Base-by-base conservation (phyloP, 1,140 invertebrate species). In the Brachionus asplanchnoidis region DNA sequence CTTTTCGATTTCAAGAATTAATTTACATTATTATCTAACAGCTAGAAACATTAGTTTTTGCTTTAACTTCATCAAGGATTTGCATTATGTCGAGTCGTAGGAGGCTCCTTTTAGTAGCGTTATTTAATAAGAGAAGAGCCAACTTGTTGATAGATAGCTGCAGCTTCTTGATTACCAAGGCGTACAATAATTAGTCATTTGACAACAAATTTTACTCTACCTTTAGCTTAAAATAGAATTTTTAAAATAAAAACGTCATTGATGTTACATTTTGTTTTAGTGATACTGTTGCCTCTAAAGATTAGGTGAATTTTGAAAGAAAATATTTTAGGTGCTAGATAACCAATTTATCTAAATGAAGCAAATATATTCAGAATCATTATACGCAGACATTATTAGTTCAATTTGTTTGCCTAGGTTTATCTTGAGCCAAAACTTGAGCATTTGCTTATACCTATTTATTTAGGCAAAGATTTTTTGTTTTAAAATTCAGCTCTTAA, bases 11-110 rank as follows among this genome's bases (percentile, higher is more conserved):
- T 60, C 53, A 60, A 60, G 53, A 60, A 60, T 60, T 60, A 60
- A 60, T 60, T 60, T 60, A 60, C 53, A 60, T 60, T 60, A 26
- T 60, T 60, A 60, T 60, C 53, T 26, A 60, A 60, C 17, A 60
- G 53, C 17, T 20, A 60, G 53, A 60, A 60, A 20, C 20, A 60
- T 60, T 60, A 60, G 53, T 60, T 60, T 60, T 60, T 20, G 17
- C 5, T 60, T 60, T 60, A 20, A 26, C 20, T 20, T 60, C 4
- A 68, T 68, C 68, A 73, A 73, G 68, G 68, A 44, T 42, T 73
- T 17, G 28, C 68, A 73, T 73, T 73, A 73, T 73, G 68, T 73
- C 36, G 2, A 73, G 32, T 73, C 68, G 68, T 73, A 73, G 68
- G 68, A 40, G 68, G 68, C 36, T 17, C 17, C 3, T 42, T 73